phyloP scores from a whole-genome alignment of 2,888 invertebrate genomes.

The Drosophila kuntzei region DNA sequence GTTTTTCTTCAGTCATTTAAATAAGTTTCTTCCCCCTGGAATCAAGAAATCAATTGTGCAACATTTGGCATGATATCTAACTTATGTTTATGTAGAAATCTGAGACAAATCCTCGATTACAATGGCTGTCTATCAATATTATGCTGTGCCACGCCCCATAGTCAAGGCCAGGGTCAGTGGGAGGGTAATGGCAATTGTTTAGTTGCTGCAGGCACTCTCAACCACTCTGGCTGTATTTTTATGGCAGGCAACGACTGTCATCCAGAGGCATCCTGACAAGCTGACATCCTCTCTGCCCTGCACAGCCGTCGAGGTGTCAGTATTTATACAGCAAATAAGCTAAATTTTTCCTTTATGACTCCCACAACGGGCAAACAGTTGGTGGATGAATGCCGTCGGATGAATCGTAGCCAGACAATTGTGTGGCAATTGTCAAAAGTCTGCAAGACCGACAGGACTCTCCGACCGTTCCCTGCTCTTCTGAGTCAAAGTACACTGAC shows the following conservation, averaged over 20 bases:
- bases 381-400: constrained; percentile 54
- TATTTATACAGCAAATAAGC: constrained; percentile 78
- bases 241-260: constrained; percentile 47
- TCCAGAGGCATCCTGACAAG: constrained; percentile 31
- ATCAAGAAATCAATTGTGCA: constrained; percentile 10
- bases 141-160: constrained; percentile 13
- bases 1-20: not conserved
- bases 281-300: constrained; percentile 24
- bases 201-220: constrained; percentile 42
- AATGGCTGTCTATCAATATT: constrained; percentile 35
- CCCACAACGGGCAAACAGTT: constrained; percentile 57
- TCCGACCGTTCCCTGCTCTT: not conserved
- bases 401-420: constrained; percentile 74
- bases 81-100: constrained; percentile 36
- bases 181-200: constrained; percentile 25
- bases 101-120: constrained; percentile 11
- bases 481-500: constrained; percentile 44
- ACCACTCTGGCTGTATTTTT: constrained; percentile 52
- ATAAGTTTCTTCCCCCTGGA: not conserved
- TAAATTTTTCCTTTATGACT: constrained; percentile 75
- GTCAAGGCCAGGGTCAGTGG: not conserved
- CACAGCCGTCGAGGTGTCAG: constrained; percentile 67
- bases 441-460: constrained; percentile 47
- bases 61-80: constrained; percentile 15
- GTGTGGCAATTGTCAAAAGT: constrained; percentile 83